Conservation (phyloP, 1,140 invertebrate genomes). For the Cryptotermes secundus region DNA sequence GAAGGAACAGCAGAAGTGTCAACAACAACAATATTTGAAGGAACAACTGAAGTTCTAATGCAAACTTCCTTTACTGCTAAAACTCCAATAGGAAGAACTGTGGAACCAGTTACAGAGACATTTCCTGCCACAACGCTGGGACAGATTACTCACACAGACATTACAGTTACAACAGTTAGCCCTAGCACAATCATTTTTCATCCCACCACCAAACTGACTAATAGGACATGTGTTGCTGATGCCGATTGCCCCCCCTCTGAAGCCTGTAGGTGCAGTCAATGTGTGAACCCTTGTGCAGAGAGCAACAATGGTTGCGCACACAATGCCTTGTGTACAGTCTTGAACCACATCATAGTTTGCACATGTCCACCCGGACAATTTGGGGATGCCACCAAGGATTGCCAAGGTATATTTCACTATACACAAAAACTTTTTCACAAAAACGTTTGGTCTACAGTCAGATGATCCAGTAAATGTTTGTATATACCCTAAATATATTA, state of each 20-base stretch:
- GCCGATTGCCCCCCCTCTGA: slow-evolving; percentile 82
- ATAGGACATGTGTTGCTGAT: slow-evolving; percentile 66
- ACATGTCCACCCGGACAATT: slow-evolving; percentile 56
- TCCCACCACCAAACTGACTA: slow-evolving; percentile 21
- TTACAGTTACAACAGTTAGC: background rate
- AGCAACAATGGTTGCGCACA: slow-evolving; percentile 52
- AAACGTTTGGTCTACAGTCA: background rate
- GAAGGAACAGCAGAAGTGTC: too few relatives aligned
- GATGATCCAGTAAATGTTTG: background rate
- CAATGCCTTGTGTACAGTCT: slow-evolving; percentile 64
- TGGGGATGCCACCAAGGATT: slow-evolving; percentile 61
- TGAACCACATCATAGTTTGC: slow-evolving; percentile 66
- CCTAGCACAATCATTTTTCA: background rate
- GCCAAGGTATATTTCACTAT: slow-evolving; percentile 39
- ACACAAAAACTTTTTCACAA: background rate
- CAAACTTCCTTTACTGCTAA: background rate
- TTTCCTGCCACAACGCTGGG: background rate
- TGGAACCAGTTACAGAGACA: background rate
- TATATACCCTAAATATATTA: slow-evolving; percentile 7
- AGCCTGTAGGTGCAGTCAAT: slow-evolving; percentile 75
- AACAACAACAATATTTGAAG: background rate
- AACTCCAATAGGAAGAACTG: background rate
- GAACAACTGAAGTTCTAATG: slow-evolving; percentile 15
- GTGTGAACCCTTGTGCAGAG: slow-evolving; percentile 73
- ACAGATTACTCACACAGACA: background rate